Base-by-base conservation (phyloP, 2,888 invertebrate genomes). In the Eupithecia insigniata region DNA sequence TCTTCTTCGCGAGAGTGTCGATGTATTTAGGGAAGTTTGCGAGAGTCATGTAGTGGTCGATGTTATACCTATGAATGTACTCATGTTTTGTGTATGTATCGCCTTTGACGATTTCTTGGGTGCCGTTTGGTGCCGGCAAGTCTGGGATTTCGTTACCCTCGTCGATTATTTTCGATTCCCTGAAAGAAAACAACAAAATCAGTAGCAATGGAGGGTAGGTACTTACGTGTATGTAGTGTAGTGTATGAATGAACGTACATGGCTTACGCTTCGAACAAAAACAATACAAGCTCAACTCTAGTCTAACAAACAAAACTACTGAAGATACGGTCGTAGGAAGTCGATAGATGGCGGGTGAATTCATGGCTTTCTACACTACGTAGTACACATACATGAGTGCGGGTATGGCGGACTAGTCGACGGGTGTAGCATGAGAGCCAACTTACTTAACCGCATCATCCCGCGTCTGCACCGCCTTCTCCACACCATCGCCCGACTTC, bases 21-120 rank as follows among this genome's bases (percentile, higher is more conserved):
- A 86, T 78, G 76, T 85, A 87, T 78, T 82, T 85, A 7, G 84
- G 85, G 71, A 86, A 87, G 70, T 82, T 80, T 0, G 83, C 81
- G 46, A 82, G 82, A 12, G 78, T 79, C 86, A 87, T 86, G 70
- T 87, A 87, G 51, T 80, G 81, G 62, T 85, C 84, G 60, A 87
- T 81, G 73, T 87, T 87, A 70, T 84, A 85, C 67, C 81, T 82
- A 72, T 87, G 86, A 46, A 87, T 82, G 67, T 85, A 87, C 74
- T 87, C 86, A 71, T 86, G 80, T 72, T 83, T 82, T 28, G 80
- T 81, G 73, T 78, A 80, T 1, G 72, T 78, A 36, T 79, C 76
- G 34, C 77, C 76, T 22, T 69, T 69, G 12, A 76, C 55, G 32
- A 71, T 77, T 65, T 79, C 79, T 62, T 78, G 79, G 1, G 74